These are phyloP conservation scores for Zenarchopterus dispar DNA, from an alignment of 2,797 vertebrate species.

Conservation along the genomic window DNA sequence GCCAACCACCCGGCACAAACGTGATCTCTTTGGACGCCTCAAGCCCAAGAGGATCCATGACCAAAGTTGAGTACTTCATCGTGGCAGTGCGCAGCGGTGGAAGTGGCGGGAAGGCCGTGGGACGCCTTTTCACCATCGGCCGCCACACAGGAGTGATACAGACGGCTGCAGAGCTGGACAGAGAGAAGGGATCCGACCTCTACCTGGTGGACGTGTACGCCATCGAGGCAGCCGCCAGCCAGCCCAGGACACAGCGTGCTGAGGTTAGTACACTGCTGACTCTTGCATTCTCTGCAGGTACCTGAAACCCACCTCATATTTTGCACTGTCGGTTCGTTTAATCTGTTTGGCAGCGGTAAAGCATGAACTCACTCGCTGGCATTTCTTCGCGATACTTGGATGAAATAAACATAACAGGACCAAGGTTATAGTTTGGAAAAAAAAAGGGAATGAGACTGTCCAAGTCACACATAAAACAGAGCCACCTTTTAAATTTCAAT, in stretches of 20 bases:
- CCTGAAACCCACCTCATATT: conserved; percentile 39
- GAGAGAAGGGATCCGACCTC: conserved; percentile 93
- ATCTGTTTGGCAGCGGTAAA: conserved; percentile 60
- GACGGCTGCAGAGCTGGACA: conserved; percentile 94
- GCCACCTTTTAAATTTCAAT: conserved; percentile 63
- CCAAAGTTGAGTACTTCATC: conserved; percentile 95
- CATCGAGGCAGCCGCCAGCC: conserved; percentile 88
- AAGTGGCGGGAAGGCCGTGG: conserved; percentile 87
- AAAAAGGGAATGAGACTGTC: conserved; percentile 39
- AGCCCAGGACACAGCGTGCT: conserved; percentile 92
- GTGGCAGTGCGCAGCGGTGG: conserved; percentile 91
- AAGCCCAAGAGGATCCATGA: conserved; percentile 86
- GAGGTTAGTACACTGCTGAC: conserved; percentile 85
- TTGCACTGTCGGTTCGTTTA: conserved; percentile 26
- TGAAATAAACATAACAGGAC: conserved; percentile 68
- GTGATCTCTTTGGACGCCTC: conserved; percentile 94
- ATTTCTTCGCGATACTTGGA: conserved; percentile 69
- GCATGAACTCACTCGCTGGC: conserved; percentile 62
- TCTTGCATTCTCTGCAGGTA: conserved; percentile 34
- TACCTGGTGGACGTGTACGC: conserved; percentile 97
- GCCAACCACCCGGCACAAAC: conserved; percentile 93
- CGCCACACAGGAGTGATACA: conserved; percentile 91
- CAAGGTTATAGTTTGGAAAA: conserved; percentile 54
- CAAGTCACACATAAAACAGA: conserved; percentile 63
- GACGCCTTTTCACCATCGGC: conserved; percentile 95